These are phyloP conservation scores for Drosophila bifasciata DNA, from an alignment of 1,140 invertebrate species.

Conservation along the genomic window DNA sequence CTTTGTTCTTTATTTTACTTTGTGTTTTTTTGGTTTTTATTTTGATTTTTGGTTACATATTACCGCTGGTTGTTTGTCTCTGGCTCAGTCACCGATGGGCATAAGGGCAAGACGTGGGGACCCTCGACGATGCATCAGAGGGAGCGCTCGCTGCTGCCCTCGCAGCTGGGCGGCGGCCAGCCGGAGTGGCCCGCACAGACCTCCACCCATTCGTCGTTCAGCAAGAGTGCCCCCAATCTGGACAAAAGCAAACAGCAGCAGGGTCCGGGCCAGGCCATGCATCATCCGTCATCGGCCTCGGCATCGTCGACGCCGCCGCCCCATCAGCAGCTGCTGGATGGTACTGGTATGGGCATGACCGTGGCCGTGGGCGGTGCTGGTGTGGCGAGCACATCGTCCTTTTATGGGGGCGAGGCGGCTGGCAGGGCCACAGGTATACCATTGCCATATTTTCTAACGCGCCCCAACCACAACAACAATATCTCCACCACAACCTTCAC, in stretches of 20 bases:
- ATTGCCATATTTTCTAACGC: constrained; percentile 67
- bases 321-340: background rate
- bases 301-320: constrained; percentile 45
- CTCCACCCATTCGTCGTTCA: constrained; percentile 84
- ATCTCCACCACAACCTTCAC: constrained; percentile 18
- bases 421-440: constrained; percentile 65
- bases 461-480: constrained; percentile 50
- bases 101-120: constrained; percentile 99
- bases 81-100: constrained; percentile 91
- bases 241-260: constrained; percentile 87
- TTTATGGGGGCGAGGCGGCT: constrained; percentile 29
- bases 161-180: constrained; percentile 81
- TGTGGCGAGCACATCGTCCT: background rate
- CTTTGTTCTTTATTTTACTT: constrained; percentile 13
- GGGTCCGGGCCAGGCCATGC: background rate
- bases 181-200: constrained; percentile 79
- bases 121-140: constrained; percentile 95
- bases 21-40: constrained; percentile 5
- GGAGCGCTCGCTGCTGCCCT: constrained; percentile 90
- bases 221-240: constrained; percentile 90
- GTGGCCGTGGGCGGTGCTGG: constrained; percentile 2
- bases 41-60: constrained; percentile 5
- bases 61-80: too few relatives aligned
- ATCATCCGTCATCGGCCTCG: constrained; percentile 7
- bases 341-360: constrained; percentile 11